Base-by-base conservation (phyloP, 2,888 invertebrate species). In the Pyrrhosoma nymphula region DNA sequence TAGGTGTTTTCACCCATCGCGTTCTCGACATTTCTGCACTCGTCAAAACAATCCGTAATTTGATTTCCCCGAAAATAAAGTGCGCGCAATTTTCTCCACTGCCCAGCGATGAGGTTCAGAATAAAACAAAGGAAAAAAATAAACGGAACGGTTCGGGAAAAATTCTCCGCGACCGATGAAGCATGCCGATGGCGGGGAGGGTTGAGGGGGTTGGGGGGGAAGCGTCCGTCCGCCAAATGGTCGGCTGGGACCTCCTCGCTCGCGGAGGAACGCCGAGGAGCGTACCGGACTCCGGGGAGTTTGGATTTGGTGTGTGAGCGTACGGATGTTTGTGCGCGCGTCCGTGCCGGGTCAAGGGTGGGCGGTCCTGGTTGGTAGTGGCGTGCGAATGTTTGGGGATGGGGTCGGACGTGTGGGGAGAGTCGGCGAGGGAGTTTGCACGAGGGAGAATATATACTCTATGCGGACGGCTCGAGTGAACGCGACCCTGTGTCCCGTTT, bases 41-140 rank as follows among this genome's bases (percentile, higher is more conserved):
- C 82, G 69, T 26, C 82, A 35, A 82, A 82, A 82, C 82, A 82
- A 82, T 82, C 82, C 82, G 35, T 82, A 82, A 82, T 82, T 82
- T 82, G 82, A 82, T 82, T 82, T 82, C 82, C 82, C 35, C 30
- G 82, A 82, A 82, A 82, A 82, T 82, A 35, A 82, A 82, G 26
- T 82, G 35, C 82, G 35, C 35, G 82, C 82, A 82, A 82, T 82
- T 82, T 82, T 35, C 82, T 82, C 14, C 82, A 60, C 60, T 60
- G 26, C 69, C 69, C 26, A 14, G n/a, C 12, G 26, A n/a, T 69
- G 26, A 69, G 69, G 69, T n/a, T 60, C 60, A 12, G 60, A 60
- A 60, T 60, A 69, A n/a, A 69, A n/a, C 12, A 8, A n/a, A 26
- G 10, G 69, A n/a, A 69, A 69, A 18, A 12, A n/a, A 69, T n/a